Evolutionary conservation across 2,797 vertebrate genomes (phyloP).

Genomic region (Gadopsis bispinosus): DNA sequence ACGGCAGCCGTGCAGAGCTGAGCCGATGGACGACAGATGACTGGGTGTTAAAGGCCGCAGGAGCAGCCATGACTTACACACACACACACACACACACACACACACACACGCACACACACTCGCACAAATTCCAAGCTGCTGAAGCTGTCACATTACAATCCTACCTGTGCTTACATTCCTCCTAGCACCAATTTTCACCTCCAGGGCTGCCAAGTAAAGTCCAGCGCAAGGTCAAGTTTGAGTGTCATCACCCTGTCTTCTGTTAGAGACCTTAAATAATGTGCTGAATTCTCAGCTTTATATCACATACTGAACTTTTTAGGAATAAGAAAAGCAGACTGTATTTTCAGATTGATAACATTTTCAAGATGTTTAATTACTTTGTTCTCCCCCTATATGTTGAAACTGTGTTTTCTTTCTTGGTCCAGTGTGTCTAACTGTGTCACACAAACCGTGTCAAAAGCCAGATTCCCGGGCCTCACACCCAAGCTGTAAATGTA

Average conservation of each 20-base stretch:
- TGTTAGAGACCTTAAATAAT: constrained; percentile 18
- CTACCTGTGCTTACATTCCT: constrained; percentile 54
- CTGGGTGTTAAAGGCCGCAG: constrained; percentile 71
- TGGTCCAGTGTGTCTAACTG: constrained; percentile 5
- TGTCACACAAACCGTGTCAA: constrained; percentile 32
- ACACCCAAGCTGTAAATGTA: constrained; percentile 21
- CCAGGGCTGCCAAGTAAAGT: constrained; percentile 62
- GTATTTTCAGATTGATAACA: constrained; percentile 11
- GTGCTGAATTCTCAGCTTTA: background rate
- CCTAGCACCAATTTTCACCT: constrained; percentile 64
- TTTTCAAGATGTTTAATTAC: constrained; percentile 11
- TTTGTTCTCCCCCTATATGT: background rate
- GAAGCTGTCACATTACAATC: constrained; percentile 60
- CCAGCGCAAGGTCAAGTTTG: constrained; percentile 37
- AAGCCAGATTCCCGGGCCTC: constrained; percentile 28
- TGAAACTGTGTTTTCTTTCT: constrained; percentile 36
- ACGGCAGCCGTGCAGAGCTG: constrained; percentile 62
- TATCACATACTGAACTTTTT: constrained; percentile 16
- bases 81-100: constrained; percentile 10
- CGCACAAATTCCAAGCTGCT: constrained; percentile 37
- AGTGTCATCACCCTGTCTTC: constrained; percentile 31
- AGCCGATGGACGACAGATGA: constrained; percentile 72
- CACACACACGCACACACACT: constrained; percentile 15
- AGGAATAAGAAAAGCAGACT: background rate
- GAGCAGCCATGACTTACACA: constrained; percentile 62